Percentiles rank a stretch among this genome's conserved stretches.
phyloP scores from a whole-genome alignment of 2,888 invertebrate species.

The Thymelicus lineola region DNA sequence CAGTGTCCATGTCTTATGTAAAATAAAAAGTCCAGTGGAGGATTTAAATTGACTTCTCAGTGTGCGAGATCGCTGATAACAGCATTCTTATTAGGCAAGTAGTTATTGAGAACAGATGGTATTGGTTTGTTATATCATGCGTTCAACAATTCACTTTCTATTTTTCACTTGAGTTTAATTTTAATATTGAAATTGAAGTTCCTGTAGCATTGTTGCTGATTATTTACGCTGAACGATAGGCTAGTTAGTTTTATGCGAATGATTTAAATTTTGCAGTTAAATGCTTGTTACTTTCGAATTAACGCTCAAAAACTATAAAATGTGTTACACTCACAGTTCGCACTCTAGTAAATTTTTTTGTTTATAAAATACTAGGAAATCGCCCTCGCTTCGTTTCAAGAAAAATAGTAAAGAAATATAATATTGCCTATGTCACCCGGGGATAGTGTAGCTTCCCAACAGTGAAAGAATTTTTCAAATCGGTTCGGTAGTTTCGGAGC shows the following conservation, averaged over 20 bases:
- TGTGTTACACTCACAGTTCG: too few relatives aligned
- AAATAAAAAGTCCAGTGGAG: conserved; percentile 46
- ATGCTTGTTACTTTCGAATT: not conserved
- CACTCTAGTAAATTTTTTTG: too few relatives aligned
- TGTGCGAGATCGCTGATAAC: conserved; percentile 45
- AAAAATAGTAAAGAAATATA: too few relatives aligned
- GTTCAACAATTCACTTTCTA: conserved; percentile 47
- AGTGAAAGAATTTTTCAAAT: too few relatives aligned
- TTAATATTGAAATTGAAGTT: conserved; percentile 28
- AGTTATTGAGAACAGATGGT: conserved; percentile 44
- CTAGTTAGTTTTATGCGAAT: conserved; percentile 46
- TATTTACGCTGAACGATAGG: conserved; percentile 45
- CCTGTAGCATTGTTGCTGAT: conserved; percentile 22
- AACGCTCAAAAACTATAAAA: too few relatives aligned
- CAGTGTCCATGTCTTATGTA: conserved; percentile 43
- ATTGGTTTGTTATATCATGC: conserved; percentile 45
- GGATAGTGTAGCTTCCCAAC: too few relatives aligned
- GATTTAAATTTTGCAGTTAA: not conserved
- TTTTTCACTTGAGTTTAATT: conserved; percentile 38
- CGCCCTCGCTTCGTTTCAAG: too few relatives aligned
- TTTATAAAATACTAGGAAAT: too few relatives aligned
- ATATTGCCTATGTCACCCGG: too few relatives aligned
- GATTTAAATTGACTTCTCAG: conserved; percentile 47
- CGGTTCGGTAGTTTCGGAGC: too few relatives aligned
- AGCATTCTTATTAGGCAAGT: conserved; percentile 48